Evolutionary conservation across 2,113 vertebrate species (phyloP).

Genomic region (Larimichthys polyactis): DNA sequence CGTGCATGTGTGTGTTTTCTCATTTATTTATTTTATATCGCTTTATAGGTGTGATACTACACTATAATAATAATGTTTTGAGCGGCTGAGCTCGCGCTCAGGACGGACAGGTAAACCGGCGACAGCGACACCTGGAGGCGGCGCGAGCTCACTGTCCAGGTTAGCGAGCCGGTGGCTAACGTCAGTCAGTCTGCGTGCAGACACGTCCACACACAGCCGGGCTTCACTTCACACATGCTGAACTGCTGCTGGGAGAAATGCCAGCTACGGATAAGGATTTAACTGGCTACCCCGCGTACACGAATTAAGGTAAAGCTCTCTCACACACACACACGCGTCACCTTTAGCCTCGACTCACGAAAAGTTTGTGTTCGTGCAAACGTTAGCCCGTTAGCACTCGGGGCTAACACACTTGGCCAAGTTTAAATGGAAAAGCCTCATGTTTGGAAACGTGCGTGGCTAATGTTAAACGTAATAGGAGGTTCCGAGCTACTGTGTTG

Average conservation of each 20-base stretch:
- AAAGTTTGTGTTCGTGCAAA: conserved; percentile 29
- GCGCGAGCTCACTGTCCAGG: neutral
- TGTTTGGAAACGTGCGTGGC: neutral
- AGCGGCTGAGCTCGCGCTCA: neutral
- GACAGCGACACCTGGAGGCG: conserved; percentile 54
- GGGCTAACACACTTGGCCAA: conserved; percentile 36
- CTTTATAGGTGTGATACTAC: rapidly evolving
- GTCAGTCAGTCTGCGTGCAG: conserved; percentile 37
- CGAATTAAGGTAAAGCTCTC: conserved; percentile 53
- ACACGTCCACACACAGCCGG: conserved; percentile 66
- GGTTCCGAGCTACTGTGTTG: neutral
- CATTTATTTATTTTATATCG: neutral
- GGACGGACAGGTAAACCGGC: neutral
- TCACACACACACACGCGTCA: neutral
- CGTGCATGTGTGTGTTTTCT: neutral
- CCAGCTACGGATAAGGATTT: conserved; percentile 21
- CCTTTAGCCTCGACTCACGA: neutral
- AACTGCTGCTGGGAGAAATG: conserved; percentile 59
- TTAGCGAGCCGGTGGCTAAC: conserved; percentile 56
- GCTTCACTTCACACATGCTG: conserved; percentile 52
- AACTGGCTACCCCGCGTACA: neutral
- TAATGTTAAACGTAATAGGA: neutral
- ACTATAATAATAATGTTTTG: neutral
- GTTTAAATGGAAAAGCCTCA: conserved; percentile 51
- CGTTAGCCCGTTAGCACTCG: conserved; percentile 55